Base-by-base conservation (phyloP, 2,797 vertebrate species). In the Phataginus tetradactyla region DNA sequence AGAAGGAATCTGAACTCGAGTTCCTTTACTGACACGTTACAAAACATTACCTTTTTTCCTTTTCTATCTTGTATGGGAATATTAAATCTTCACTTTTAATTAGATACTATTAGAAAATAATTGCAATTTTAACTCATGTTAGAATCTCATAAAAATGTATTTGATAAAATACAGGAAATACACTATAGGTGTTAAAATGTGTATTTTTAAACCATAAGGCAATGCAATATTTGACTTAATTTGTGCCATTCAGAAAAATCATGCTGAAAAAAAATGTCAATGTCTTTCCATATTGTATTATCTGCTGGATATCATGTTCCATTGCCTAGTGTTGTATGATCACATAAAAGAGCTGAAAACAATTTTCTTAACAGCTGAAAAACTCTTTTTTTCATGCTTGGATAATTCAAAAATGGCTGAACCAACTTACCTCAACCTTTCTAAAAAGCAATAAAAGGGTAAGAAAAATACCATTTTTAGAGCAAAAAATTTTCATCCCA, bases 401-500 rank as follows among this genome's bases (percentile, higher is more conserved):
- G 77, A 85, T 94, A 95, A 97, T 91, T 97, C 20, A 97, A 97
- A 96, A 97, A 94, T 94, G 69, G 55, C 81, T 94, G 39, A 95
- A 92, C 27, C 95, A 97, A 97, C 34, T 87, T 92, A 63, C 53
- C 69, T 86, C 4, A 93, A 90, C 14, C 34, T 8, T 93, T 94
- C 39, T 64, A 84, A 97, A 93, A 93, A 27, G 53, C 0, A 1
- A 89, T 75, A 92, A 91, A 92, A 91, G 51, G 29, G 21, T 86
- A 89, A 90, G 78, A 88, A 81, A 69, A 86, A 83, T 49, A 91
- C 21, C 17, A 80, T 59, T 92, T 95, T 96, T 63, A 91, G 37
- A 95, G 61, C 21, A 83, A 75, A 90, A 93, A 95, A 34, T 27
- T 85, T 92, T 96, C 63, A 91, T 74, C 25, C 49, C 42, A 37